Evolutionary conservation across 2,113 vertebrate genomes (phyloP).

Genomic region (Zosterops hypoxanthus): DNA sequence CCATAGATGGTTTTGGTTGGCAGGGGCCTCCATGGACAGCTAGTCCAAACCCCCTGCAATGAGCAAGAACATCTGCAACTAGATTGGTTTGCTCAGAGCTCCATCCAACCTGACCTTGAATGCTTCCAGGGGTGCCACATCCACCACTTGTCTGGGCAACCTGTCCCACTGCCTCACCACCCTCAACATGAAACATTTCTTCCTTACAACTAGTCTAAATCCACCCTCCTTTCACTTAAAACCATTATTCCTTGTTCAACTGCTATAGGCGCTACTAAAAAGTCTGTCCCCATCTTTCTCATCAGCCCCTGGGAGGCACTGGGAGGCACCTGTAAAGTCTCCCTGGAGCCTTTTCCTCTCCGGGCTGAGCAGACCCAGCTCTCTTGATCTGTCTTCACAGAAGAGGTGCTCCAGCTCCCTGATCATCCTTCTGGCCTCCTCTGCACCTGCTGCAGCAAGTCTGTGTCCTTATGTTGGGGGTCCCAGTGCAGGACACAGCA

Average conservation of each 20-base stretch:
- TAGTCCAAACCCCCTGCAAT: background rate
- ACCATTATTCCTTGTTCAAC: background rate
- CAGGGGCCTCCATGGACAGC: background rate
- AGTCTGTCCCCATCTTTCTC: background rate
- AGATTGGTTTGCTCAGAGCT: background rate
- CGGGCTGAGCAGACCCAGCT: background rate
- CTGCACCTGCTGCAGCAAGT: background rate
- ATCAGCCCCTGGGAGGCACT: background rate
- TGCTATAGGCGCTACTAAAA: background rate
- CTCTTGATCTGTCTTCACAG: background rate
- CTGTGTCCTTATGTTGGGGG: rapidly evolving
- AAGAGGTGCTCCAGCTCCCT: background rate
- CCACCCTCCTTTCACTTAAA: background rate
- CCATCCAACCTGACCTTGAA: background rate
- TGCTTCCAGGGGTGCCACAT: background rate
- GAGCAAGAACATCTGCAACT: background rate
- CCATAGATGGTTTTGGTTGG: background rate
- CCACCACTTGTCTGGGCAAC: background rate
- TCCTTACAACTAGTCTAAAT: background rate
- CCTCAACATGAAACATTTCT: background rate
- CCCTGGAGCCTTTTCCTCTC: background rate
- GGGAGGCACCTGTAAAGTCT: background rate
- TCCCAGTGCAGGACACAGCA: background rate
- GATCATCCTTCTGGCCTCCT: background rate
- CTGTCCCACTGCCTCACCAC: background rate